Percentiles rank a stretch among this genome's conserved stretches.
phyloP scores from a whole-genome alignment of 2,888 invertebrate species.

The Zootermopsis nevadensis region DNA sequence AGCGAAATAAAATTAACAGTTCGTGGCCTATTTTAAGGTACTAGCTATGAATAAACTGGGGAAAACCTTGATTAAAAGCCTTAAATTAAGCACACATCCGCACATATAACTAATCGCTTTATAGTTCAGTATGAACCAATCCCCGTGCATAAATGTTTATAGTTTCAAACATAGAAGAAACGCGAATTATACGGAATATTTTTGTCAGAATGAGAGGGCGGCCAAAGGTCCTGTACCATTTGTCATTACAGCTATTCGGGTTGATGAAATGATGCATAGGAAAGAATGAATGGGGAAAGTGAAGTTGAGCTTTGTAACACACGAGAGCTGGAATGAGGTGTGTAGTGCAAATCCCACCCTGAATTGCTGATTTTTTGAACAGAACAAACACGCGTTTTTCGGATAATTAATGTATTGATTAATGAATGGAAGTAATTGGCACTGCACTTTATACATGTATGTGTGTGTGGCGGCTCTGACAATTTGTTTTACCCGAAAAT shows the following conservation, averaged over 20 bases:
- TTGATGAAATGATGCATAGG: not conserved
- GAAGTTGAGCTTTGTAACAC: constrained; percentile 9
- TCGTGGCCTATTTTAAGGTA: too few species aligned
- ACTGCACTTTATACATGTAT: constrained; percentile 32
- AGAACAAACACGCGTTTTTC: constrained; percentile 29
- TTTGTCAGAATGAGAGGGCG: too few species aligned
- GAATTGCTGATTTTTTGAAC: not conserved
- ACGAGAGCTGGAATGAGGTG: not conserved
- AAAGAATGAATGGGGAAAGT: not conserved
- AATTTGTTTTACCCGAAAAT: constrained; percentile 31
- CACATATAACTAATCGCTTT: too few species aligned
- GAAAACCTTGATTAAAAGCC: too few species aligned
- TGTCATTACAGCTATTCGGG: not conserved
- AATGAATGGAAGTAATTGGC: constrained; percentile 39
- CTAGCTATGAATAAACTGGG: too few species aligned
- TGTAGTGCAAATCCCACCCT: not conserved
- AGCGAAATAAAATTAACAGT: too few species aligned
- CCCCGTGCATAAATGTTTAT: too few species aligned
- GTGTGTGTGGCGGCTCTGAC: not conserved
- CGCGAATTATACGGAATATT: too few species aligned
- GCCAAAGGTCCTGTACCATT: not conserved
- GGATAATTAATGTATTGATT: constrained; percentile 37
- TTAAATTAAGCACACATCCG: too few species aligned
- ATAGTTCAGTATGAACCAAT: too few species aligned
- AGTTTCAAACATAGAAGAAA: too few species aligned